phyloP scores from a whole-genome alignment of 2,113 vertebrate genomes.

The Indicator maculatus region DNA sequence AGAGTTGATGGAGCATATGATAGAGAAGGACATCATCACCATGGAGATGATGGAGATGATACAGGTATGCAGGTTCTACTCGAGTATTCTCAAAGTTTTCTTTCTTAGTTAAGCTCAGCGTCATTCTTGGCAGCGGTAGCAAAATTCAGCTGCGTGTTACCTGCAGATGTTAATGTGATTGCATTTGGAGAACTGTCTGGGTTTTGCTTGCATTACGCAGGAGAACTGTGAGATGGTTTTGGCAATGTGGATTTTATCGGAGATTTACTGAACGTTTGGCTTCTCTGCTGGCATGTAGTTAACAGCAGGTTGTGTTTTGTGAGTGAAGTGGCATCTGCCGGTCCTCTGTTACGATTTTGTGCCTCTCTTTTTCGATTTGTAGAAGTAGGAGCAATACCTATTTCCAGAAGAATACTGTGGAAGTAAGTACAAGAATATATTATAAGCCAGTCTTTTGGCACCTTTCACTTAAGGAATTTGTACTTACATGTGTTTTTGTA shows the following conservation, averaged over 20 bases:
- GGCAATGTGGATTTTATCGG: neutral
- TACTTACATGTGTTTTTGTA: rapidly evolving
- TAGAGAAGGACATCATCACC: slow-evolving; percentile 78
- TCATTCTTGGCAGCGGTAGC: neutral
- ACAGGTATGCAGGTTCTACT: slow-evolving; percentile 42
- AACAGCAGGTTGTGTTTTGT: rapidly evolving
- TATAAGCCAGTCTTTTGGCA: neutral
- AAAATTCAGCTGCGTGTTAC: rapidly evolving
- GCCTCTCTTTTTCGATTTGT: neutral
- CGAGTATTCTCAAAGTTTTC: rapidly evolving
- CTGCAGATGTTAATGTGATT: rapidly evolving
- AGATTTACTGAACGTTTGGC: neutral
- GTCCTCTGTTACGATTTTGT: neutral
- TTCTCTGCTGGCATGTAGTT: neutral
- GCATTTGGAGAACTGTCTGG: rapidly evolving
- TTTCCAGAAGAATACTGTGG: neutral
- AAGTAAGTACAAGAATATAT: neutral
- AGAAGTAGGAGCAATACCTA: neutral
- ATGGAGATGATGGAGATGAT: slow-evolving; percentile 77
- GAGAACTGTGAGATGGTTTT: neutral
- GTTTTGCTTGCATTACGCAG: rapidly evolving
- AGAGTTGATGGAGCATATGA: slow-evolving; percentile 76
- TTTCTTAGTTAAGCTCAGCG: neutral
- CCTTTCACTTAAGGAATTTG: neutral
- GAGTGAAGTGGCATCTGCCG: too few species aligned